These are phyloP conservation scores for Cherax destructor DNA, from an alignment of 1,140 invertebrate species.

Conservation along the genomic window DNA sequence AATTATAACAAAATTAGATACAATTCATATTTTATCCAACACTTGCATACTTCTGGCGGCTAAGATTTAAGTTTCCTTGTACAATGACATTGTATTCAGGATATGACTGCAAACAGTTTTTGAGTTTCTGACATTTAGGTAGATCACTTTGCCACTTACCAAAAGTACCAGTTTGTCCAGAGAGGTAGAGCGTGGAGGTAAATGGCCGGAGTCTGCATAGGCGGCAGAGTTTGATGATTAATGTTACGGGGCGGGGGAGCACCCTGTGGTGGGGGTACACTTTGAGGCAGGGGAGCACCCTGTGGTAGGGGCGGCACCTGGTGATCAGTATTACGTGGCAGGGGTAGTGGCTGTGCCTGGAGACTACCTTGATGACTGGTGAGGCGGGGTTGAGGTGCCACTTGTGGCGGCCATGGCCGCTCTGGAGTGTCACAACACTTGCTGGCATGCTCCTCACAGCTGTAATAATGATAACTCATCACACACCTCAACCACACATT, in stretches of 20 bases:
- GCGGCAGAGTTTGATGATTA: neutral
- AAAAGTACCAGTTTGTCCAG: slow-evolving; percentile 34
- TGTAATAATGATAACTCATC: neutral
- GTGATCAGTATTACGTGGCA: too few species aligned
- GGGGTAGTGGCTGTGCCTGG: too few species aligned
- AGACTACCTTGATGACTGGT: too few species aligned
- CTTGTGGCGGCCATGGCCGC: slow-evolving; percentile 12
- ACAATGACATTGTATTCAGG: too few species aligned
- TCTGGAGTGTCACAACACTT: slow-evolving; percentile 15
- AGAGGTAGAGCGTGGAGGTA: neutral
- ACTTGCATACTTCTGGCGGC: too few species aligned
- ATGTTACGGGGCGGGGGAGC: neutral
- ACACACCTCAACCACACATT: too few species aligned
- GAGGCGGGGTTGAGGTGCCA: neutral
- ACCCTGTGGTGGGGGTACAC: too few species aligned
- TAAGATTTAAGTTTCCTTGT: too few species aligned
- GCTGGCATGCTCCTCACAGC: neutral
- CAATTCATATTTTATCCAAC: neutral
- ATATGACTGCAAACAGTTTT: too few species aligned
- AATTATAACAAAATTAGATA: too few species aligned
- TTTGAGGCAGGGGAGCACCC: neutral
- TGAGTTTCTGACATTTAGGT: too few species aligned
- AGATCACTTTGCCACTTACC: neutral
- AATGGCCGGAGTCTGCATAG: slow-evolving; percentile 7
- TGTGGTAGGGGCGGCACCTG: too few species aligned